Conservation (phyloP, 2,797 vertebrate species). For the Danio aesculapii region DNA sequence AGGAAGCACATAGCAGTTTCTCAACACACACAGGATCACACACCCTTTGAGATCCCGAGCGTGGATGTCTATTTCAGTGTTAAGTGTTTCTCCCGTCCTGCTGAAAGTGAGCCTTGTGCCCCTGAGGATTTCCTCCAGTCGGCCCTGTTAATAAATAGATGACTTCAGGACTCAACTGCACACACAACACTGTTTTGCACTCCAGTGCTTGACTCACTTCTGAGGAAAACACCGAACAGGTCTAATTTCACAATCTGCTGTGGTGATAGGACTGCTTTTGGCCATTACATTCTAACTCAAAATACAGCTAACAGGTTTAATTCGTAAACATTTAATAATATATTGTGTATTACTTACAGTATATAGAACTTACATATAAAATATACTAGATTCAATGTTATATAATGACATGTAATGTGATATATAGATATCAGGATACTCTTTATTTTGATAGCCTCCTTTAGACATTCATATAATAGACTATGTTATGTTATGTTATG, state of each 20-base stretch:
- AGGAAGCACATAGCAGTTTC: conserved; percentile 12
- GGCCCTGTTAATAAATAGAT: conserved; percentile 61
- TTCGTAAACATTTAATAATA: not conserved
- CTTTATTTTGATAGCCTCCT: no score
- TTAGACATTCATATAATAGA: no score
- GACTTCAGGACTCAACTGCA: conserved; percentile 53
- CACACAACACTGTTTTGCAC: conserved; percentile 53
- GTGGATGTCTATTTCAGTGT: conserved; percentile 52
- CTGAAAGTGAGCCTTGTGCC: conserved; percentile 59
- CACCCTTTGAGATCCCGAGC: conserved; percentile 36
- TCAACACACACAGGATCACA: conserved; percentile 32
- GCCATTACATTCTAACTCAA: not conserved
- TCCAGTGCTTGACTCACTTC: conserved; percentile 32
- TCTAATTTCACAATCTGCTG: conserved; percentile 29
- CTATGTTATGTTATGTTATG: no score
- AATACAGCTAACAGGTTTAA: not conserved
- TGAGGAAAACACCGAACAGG: conserved; percentile 22
- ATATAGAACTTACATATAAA: not conserved
- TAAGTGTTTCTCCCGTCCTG: conserved; percentile 53
- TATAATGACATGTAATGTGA: no score
- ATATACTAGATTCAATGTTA: not conserved
- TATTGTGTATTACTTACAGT: not conserved
- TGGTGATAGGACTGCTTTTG: conserved; percentile 5
- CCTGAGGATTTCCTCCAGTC: conserved; percentile 53
- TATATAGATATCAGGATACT: no score